Evolutionary conservation across 2,113 vertebrate genomes (phyloP).

Genomic region (Hemichromis elongatus): DNA sequence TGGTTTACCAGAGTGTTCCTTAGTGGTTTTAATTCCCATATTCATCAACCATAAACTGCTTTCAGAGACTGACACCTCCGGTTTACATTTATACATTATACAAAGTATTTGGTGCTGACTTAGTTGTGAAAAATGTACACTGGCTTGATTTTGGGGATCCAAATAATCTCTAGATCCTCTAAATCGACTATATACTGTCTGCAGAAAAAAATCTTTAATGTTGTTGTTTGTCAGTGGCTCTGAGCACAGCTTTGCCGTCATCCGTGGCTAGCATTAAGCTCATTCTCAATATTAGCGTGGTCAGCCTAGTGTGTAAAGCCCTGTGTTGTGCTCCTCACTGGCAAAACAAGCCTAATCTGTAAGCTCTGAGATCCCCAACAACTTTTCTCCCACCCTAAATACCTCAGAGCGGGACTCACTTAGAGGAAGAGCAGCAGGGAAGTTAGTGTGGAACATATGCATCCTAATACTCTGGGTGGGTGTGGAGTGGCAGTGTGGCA

Average conservation of each 20-base stretch:
- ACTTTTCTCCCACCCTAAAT: not conserved
- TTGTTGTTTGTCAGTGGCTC: not conserved
- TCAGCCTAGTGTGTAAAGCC: constrained; percentile 14
- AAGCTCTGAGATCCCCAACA: not conserved
- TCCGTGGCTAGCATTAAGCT: constrained; percentile 40
- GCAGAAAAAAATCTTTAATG: not conserved
- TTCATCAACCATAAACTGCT: not conserved
- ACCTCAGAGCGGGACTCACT: not conserved
- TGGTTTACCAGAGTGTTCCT: not conserved
- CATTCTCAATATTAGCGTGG: constrained; percentile 17
- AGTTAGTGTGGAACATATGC: constrained; percentile 42
- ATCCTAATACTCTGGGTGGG: constrained; percentile 4
- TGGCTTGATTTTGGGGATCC: not conserved
- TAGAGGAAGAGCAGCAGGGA: constrained; percentile 9
- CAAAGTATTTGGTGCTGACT: not conserved
- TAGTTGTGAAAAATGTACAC: not conserved
- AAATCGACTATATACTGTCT: not conserved
- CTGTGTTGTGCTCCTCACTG: constrained; percentile 12
- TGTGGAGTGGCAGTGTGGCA: not conserved
- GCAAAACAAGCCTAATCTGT: constrained; percentile 56
- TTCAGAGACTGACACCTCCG: constrained; percentile 3
- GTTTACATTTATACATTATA: not conserved
- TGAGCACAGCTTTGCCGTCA: not conserved
- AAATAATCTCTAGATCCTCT: not conserved
- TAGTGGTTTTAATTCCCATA: not conserved